Evolutionary conservation across 2,888 invertebrate genomes (phyloP).

Genomic region (Steinernema carpocapsae): DNA sequence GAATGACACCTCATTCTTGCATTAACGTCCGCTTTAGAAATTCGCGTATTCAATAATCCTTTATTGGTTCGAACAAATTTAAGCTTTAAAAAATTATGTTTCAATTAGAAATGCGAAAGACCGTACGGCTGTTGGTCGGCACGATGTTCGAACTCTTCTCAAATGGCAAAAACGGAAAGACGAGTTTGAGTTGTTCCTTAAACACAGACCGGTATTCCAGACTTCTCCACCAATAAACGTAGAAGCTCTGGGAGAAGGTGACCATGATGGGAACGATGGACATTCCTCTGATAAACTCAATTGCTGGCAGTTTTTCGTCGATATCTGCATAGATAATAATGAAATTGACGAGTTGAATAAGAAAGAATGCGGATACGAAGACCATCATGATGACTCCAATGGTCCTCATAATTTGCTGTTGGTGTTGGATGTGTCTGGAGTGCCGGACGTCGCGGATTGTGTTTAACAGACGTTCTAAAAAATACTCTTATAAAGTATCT

Average conservation of each 20-base stretch:
- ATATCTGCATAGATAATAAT: slow-evolving; percentile 12
- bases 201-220: slow-evolving; percentile 48
- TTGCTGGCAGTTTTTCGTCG: slow-evolving; percentile 16
- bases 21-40: no score
- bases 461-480: not conserved
- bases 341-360: slow-evolving; percentile 13
- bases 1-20: no score
- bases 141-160: not conserved
- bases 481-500: not conserved
- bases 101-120: not conserved
- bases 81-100: no score
- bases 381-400: slow-evolving; percentile 19
- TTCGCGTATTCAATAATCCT: no score
- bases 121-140: not conserved
- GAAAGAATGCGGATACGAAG: slow-evolving; percentile 3
- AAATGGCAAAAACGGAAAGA: not conserved
- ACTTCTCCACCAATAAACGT: slow-evolving; percentile 52
- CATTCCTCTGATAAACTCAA: slow-evolving; percentile 14
- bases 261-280: slow-evolving; percentile 37
- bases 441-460: slow-evolving; percentile 10
- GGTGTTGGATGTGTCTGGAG: not conserved
- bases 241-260: slow-evolving; percentile 51
- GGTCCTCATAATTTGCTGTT: slow-evolving; percentile 8
- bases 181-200: slow-evolving; percentile 38
- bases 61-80: no score